Base-by-base conservation (phyloP, 2,888 invertebrate species). In the Neoascia interrupta region DNA sequence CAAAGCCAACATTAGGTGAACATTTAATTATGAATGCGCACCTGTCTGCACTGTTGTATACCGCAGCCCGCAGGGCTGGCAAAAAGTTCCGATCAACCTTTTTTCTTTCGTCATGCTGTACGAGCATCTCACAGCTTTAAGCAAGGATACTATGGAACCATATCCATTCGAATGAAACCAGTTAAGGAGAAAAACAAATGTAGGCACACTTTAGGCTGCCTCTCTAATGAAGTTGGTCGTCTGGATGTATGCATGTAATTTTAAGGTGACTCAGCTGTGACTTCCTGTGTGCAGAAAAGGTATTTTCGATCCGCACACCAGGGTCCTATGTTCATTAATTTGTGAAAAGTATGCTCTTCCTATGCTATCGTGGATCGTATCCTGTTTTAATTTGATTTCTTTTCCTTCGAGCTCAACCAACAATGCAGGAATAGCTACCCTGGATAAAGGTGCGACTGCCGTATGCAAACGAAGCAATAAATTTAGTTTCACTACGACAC, bases 1-100 rank as follows among this genome's bases (percentile, higher is more conserved):
- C n/a, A 8, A 28, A 60, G 23, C 28, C 47, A 56, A 60, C 64
- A 28, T 60, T 47, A 72, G 64, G 13, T 60, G 60, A 66, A 72
- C 64, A 79, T 79, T 79, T 79, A 72, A 79, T 79, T 79, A 72
- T 45, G 36, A 66, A 79, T 72, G 72, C 66, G 72, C 76, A 79
- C 76, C 76, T 72, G 76, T 79, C 76, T 47, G 54, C 53, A 31
- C 72, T 53, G n/a, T n/a, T n/a, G n/a, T n/a, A n/a, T n/a, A n/a
- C n/a, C n/a, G n/a, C n/a, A n/a, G n/a, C n/a, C n/a, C n/a, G 72
- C 47, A 72, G 64, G 60, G 60, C 60, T 66, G 60, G 21, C 31
- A 16, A n/a, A n/a, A n/a, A 21, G 41, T 54, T 60, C 21, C 68
- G 54, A 61, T 61, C 47, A 61, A 45, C 31, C 31, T 6, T 51